These are phyloP conservation scores for Cheilosia vernalis DNA, from an alignment of 2,888 invertebrate genomes.

Conservation along the genomic window DNA sequence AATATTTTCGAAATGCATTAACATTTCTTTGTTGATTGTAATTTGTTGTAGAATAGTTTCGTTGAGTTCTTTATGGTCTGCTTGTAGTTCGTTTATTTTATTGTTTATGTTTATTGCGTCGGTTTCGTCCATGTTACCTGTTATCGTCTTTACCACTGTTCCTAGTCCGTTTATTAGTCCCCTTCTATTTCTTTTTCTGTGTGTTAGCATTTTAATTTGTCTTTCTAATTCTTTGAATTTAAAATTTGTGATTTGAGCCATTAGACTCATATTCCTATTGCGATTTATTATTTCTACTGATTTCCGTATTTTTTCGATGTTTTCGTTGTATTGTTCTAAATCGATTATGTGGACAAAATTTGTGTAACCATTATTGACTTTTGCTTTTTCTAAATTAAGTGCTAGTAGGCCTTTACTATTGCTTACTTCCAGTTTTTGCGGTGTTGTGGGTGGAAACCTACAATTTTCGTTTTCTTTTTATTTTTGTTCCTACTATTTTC, in stretches of 20 bases:
- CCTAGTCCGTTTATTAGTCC: constrained; percentile 23
- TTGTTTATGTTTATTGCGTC: constrained; percentile 42
- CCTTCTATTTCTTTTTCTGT: constrained; percentile 36
- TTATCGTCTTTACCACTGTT: constrained; percentile 42
- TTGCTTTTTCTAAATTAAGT: background rate
- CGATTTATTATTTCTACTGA: no score
- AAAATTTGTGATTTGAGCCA: no score
- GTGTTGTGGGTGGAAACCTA: background rate
- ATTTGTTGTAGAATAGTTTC: background rate
- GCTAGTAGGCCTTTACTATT: background rate
- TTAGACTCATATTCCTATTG: no score
- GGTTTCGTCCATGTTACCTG: constrained; percentile 48
- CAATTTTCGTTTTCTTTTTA: constrained; percentile 8
- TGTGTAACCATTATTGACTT: background rate
- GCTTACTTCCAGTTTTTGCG: constrained; percentile 4
- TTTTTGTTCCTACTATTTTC: constrained; percentile 23
- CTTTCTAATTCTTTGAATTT: constrained; percentile 25
- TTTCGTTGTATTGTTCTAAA: background rate
- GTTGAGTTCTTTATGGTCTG: constrained; percentile 25
- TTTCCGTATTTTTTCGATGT: no score
- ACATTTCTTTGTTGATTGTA: constrained; percentile 43
- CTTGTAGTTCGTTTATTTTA: constrained; percentile 19
- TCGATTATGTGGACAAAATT: background rate
- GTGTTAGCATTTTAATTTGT: constrained; percentile 15
- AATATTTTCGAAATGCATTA: constrained; percentile 7